phyloP scores from a whole-genome alignment of 2,113 vertebrate species.

The Cebus imitator region DNA sequence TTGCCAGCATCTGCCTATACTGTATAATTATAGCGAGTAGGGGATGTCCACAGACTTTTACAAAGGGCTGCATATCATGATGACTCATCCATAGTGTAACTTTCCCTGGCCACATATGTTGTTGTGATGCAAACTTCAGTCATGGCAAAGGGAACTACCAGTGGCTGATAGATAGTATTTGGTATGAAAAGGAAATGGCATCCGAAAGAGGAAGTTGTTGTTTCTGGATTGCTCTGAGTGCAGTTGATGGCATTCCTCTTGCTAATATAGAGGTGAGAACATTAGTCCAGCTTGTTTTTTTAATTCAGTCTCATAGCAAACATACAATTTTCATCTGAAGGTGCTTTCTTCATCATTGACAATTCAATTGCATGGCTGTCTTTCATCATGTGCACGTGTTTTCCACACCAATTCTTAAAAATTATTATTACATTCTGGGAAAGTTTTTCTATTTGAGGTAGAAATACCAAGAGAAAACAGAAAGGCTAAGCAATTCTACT shows the following conservation, averaged over 20 bases:
- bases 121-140: not conserved
- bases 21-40: not conserved
- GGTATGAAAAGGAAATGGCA: not conserved
- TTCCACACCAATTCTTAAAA: not conserved
- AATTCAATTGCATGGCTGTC: not conserved
- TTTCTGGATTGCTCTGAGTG: too few species aligned
- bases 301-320: not conserved
- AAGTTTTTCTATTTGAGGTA: not conserved
- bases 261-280: not conserved
- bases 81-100: not conserved
- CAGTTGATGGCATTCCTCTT: not conserved
- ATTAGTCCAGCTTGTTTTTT: not conserved
- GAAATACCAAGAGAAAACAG: not conserved
- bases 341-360: not conserved
- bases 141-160: not conserved
- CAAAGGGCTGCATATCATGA: not conserved
- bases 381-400: not conserved
- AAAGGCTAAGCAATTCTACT: not conserved
- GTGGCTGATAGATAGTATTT: not conserved
- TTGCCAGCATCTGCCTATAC: not conserved
- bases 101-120: not conserved
- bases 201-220: not conserved
- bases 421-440: not conserved
- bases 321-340: not conserved
- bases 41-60: not conserved